A percentile compares a stretch with the other conserved stretches of the same genome.
Conservation (phyloP, 2,888 invertebrate genomes). For the Cephalotes varians region DNA sequence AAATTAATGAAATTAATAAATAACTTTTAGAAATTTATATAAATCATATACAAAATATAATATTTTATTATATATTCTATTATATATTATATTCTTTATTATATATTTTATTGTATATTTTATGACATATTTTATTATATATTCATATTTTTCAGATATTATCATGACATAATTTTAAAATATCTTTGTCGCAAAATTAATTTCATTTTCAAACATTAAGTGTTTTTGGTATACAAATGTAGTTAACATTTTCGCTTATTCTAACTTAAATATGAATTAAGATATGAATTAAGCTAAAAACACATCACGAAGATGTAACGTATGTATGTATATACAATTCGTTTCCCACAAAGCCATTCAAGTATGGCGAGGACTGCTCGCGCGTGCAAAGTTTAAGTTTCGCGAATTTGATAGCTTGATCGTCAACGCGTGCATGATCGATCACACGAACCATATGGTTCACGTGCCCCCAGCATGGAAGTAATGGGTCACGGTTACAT, state of each 20-base stretch:
- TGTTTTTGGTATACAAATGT: not conserved
- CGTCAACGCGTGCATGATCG: slow-evolving; percentile 68
- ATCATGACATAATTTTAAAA: not conserved
- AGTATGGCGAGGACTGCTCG: slow-evolving; percentile 73
- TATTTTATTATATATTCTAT: not conserved
- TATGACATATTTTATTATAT: no score
- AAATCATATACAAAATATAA: not conserved
- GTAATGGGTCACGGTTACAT: slow-evolving; percentile 80
- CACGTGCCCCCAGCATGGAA: slow-evolving; percentile 82
- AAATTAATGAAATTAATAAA: not conserved
- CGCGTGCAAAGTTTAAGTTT: slow-evolving; percentile 79
- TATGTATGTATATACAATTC: no score
- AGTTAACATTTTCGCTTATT: not conserved
- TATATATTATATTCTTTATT: no score
- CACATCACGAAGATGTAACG: not conserved
- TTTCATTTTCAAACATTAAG: not conserved
- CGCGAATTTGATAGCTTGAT: slow-evolving; percentile 80
- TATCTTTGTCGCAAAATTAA: not conserved
- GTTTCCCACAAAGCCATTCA: slow-evolving; percentile 76
- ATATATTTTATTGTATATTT: no score
- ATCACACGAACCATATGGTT: slow-evolving; percentile 79
- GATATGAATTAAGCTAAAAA: not conserved
- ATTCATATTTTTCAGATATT: not conserved
- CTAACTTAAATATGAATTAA: not conserved
- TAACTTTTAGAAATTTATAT: not conserved